These are phyloP conservation scores for Melanotaenia boesemani DNA, from an alignment of 2,797 vertebrate species.

Conservation along the genomic window DNA sequence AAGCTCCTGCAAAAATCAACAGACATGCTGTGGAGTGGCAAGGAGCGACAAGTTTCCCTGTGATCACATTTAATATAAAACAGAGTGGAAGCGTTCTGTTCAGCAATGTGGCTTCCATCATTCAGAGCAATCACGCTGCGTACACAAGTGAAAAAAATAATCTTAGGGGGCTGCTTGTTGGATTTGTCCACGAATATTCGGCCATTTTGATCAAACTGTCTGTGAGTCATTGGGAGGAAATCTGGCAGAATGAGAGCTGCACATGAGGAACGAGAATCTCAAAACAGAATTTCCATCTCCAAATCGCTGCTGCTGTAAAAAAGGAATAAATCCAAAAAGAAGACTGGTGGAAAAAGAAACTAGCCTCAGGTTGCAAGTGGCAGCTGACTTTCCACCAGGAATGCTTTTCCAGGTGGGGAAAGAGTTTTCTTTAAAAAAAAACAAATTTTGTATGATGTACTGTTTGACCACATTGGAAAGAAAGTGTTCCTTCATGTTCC, in stretches of 20 bases:
- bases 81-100: slow-evolving; percentile 58
- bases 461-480: background rate
- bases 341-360: slow-evolving; percentile 22
- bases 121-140: slow-evolving; percentile 45
- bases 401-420: background rate
- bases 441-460: slow-evolving; percentile 8
- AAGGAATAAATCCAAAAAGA: slow-evolving; percentile 34
- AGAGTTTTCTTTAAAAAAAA: background rate
- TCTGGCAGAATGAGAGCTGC: slow-evolving; percentile 36
- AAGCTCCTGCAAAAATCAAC: slow-evolving; percentile 64
- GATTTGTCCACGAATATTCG: slow-evolving; percentile 61
- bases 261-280: slow-evolving; percentile 36
- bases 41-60: slow-evolving; percentile 57
- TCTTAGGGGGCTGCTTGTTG: slow-evolving; percentile 52
- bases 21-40: slow-evolving; percentile 59
- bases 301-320: slow-evolving; percentile 22
- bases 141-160: slow-evolving; percentile 63
- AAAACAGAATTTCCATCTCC: slow-evolving; percentile 45
- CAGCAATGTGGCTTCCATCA: slow-evolving; percentile 52
- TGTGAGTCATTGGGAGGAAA: slow-evolving; percentile 53
- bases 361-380: slow-evolving; percentile 13
- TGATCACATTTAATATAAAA: slow-evolving; percentile 66
- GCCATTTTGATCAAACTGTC: slow-evolving; percentile 62
- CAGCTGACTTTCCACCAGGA: slow-evolving; percentile 7
- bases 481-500: background rate